A percentile compares a stretch with the other conserved stretches of the same genome.
Evolutionary conservation across 2,888 invertebrate species (phyloP).

Genomic region (Clunio marinus): DNA sequence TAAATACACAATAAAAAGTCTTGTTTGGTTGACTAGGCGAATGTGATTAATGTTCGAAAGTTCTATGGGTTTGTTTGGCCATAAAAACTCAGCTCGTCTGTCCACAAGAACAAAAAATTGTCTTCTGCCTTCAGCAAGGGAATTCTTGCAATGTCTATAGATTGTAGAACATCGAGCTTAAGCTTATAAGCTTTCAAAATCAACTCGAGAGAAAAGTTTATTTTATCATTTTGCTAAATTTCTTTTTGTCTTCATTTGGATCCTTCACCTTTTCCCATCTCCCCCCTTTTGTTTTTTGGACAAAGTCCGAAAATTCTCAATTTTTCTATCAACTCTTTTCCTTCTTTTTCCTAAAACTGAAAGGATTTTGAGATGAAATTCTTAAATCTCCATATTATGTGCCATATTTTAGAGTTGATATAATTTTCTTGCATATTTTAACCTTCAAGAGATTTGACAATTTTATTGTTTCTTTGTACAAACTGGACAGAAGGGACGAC

Average conservation of each 20-base stretch:
- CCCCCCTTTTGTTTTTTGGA: background rate
- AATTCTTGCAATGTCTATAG: background rate
- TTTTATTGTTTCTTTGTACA: conserved; percentile 8
- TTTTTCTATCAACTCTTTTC: background rate
- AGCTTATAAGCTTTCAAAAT: conserved; percentile 25
- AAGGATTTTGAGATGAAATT: conserved; percentile 15
- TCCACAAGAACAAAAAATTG: too few species aligned
- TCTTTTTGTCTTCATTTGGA: background rate
- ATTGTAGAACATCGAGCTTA: conserved; percentile 21
- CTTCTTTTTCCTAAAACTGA: background rate
- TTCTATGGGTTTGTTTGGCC: too few species aligned
- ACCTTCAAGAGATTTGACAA: conserved; percentile 15
- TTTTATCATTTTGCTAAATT: conserved; percentile 1
- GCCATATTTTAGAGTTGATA: conserved; percentile 12
- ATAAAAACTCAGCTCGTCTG: too few species aligned
- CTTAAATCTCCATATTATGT: conserved; percentile 15
- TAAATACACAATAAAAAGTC: background rate
- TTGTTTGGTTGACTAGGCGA: too few species aligned
- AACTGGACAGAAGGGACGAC: background rate
- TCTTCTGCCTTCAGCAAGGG: background rate
- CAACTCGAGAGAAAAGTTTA: background rate
- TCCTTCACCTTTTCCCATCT: background rate
- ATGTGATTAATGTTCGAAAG: too few species aligned
- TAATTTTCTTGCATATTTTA: conserved; percentile 25
- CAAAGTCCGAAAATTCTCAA: too few species aligned